Conservation (phyloP, 2,888 invertebrate species). For the Podotricha telesiphe region DNA sequence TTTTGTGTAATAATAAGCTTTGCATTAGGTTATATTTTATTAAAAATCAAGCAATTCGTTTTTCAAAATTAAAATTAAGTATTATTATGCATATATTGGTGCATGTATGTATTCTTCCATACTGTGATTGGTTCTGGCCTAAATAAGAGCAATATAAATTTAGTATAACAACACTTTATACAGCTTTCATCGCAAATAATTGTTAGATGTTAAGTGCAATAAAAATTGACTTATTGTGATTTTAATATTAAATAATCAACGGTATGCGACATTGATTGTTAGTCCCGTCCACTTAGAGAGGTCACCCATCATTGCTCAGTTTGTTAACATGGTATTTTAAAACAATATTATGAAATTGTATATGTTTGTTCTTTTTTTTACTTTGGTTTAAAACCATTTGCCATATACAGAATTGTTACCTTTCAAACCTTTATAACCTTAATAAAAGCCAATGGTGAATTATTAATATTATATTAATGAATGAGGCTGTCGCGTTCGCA, state of each 20-base stretch:
- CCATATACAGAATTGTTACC: slow-evolving; percentile 37
- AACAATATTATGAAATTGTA: neutral
- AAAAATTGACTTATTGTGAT: slow-evolving; percentile 26
- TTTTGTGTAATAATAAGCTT: slow-evolving; percentile 12
- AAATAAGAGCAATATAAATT: slow-evolving; percentile 8
- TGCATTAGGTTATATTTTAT: slow-evolving; percentile 19
- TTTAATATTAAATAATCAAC: slow-evolving; percentile 18
- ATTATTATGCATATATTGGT: neutral
- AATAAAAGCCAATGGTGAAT: slow-evolving; percentile 9
- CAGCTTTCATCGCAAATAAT: slow-evolving; percentile 20
- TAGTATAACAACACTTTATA: slow-evolving; percentile 19
- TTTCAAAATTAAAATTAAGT: neutral
- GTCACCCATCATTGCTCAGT: slow-evolving; percentile 33
- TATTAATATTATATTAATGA: neutral
- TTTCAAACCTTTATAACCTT: slow-evolving; percentile 4
- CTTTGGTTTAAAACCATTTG: slow-evolving; percentile 28
- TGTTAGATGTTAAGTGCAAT: slow-evolving; percentile 21
- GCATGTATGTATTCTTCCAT: neutral
- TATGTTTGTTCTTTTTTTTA: slow-evolving; percentile 16
- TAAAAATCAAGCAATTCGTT: slow-evolving; percentile 11
- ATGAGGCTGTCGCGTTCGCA: no score
- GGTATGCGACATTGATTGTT: slow-evolving; percentile 15
- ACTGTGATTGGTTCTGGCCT: slow-evolving; percentile 25
- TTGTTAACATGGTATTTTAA: neutral
- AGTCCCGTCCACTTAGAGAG: slow-evolving; percentile 32